phyloP scores from a whole-genome alignment of 2,888 invertebrate genomes.

The Scrobipalpa costella region DNA sequence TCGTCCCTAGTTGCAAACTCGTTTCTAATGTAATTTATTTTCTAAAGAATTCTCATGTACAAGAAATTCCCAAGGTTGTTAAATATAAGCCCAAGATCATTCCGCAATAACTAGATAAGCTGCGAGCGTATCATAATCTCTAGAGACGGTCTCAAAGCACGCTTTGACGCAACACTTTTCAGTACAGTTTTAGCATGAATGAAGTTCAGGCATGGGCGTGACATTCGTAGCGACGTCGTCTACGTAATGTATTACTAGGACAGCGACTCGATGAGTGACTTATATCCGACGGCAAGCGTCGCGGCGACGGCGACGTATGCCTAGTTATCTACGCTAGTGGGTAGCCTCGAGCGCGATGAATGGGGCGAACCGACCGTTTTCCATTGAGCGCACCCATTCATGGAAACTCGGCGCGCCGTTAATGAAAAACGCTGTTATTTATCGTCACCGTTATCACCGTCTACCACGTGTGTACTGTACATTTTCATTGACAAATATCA shows the following conservation, averaged over 20 bases:
- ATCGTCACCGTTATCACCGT: constrained; percentile 63
- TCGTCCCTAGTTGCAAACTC: neutral
- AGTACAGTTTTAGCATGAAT: constrained; percentile 33
- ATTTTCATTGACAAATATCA: constrained; percentile 58
- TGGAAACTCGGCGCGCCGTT: constrained; percentile 74
- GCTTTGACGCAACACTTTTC: constrained; percentile 17
- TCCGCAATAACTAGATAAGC: neutral
- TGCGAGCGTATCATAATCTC: constrained; percentile 7
- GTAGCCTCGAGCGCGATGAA: constrained; percentile 51
- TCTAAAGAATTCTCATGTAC: neutral
- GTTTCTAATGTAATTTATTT: neutral
- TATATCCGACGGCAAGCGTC: constrained; percentile 40
- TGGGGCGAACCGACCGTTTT: constrained; percentile 70
- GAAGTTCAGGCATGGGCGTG: constrained; percentile 30
- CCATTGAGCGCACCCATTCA: constrained; percentile 76
- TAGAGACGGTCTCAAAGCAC: neutral
- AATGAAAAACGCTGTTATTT: constrained; percentile 73
- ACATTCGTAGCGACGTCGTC: constrained; percentile 23
- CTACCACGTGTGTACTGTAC: constrained; percentile 55
- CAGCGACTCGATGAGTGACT: constrained; percentile 37
- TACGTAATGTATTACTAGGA: constrained; percentile 32
- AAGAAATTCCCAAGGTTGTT: neutral
- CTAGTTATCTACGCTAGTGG: constrained; percentile 33
- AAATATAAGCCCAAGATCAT: neutral
- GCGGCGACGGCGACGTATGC: constrained; percentile 28